Evolutionary conservation across 2,888 invertebrate species (phyloP), one percentile per base, ranked within the genome.

Genomic region (Pollenia angustigena): DNA sequence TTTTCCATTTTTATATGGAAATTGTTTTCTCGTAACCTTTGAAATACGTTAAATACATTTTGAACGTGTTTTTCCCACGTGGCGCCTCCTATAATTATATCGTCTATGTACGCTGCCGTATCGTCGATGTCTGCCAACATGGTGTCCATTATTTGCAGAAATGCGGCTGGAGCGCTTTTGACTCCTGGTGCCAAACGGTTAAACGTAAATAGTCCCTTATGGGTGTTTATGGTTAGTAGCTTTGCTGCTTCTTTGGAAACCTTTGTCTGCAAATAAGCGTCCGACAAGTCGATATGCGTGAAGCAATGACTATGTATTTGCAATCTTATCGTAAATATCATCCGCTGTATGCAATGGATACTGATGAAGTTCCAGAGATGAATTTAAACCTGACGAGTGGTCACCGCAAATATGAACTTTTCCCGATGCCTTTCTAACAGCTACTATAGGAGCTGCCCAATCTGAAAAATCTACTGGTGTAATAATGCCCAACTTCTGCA

Each of bases 371-470:
- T 80, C 69, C 14, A 80, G 14, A 1, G 16, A 10, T 11, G 42
- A 7, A 50, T 42, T 80, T 48, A 80, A 42, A 6, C 44, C 62
- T n/a, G 80, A 46, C 11, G 80, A 71, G 18, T 71, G 62, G 60
- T 83, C 60, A 0, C 68, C 69, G 18, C 58, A 68, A 76, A 60
- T 44, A 16, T 68, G 12, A 42, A 60, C 42, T 46, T 58, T 71
- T 2, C 69, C 48, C 9, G 66, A 56, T 14, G 71, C 16, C 12
- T 80, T 80, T 6, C 52, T 60, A 9, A 71, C 42, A 60, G 60
- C 80, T 44, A 71, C 80, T 50, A 80, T 71, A 9, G 71, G 80
- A 7, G 80, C 80, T 60, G 79, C 62, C 79, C 71, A 80, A 14
- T 80, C 79, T 2, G 69, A 80, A 46, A 60, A 71, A 62, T 62